Evolutionary conservation across 37 sponge, comb jelly and placozoan genomes (phyloP), one percentile per base, ranked within the genome.

Genomic region (Ianthella basta): DNA sequence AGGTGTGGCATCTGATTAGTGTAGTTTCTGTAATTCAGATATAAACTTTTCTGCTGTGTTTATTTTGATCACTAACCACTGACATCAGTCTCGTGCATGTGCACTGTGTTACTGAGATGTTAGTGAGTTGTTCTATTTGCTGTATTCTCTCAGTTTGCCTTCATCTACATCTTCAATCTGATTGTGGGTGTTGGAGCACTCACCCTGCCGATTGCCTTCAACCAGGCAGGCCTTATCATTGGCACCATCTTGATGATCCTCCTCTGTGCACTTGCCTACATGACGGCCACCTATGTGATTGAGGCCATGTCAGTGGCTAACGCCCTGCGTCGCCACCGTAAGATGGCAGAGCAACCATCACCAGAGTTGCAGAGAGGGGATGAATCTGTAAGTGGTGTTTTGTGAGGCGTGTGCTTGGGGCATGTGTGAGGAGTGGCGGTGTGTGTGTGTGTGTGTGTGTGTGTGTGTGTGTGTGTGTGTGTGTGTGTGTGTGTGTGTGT

Each of bases 161-260:
- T 99, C 56, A 80, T 93, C 59, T 99, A 95, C 80, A 86, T 97
- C 66, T 95, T 99, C 91, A 99, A 99, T 84, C 84, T 99, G 86
- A 90, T 99, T 27, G 89, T 99, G 15, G 99, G 99, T 19, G 91
- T 92, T 40, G 99, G 99, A 18, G 96, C 90, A 0, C 84, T 99
- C 55, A 72, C 97, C 50, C 84, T 99, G 37, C 99, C 99, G 38
- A 75, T 86, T 56, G 97, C 97, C 29, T 97, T 99, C 88, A 90
- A 82, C 36, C 56, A 89, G 19, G 97, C 96, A 0, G 99, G 99
- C 20, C 85, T 94, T 63, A 70, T 92, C 14, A 70, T 94, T 30
- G 97, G 94, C 25, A 86, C 92, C n/a, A 20, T 93, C 3, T 89
- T 99, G 15, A 82, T 99, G 39, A 30, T 84, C 29, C 36, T 93